phyloP scores from a whole-genome alignment of 1,140 invertebrate genomes.

The Cheumatopsyche charites region DNA sequence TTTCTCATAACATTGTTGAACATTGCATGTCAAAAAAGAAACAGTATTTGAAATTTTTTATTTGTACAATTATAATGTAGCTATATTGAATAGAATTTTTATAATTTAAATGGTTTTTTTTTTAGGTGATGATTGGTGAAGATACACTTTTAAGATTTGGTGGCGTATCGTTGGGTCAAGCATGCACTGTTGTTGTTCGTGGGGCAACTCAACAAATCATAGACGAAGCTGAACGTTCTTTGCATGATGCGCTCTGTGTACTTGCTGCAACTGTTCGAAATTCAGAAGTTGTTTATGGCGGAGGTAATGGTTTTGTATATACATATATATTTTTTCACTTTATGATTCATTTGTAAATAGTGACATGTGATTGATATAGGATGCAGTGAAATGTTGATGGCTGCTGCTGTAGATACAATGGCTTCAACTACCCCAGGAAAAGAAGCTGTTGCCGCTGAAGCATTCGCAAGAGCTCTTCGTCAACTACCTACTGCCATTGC shows the following conservation, averaged over 20 bases:
- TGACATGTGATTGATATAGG: conserved; percentile 54
- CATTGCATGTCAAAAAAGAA: no score
- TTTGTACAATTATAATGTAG: no score
- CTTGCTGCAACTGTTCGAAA: conserved; percentile 94
- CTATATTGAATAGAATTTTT: no score
- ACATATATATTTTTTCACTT: background rate
- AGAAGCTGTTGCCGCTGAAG: conserved; percentile 96
- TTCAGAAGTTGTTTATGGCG: conserved; percentile 89
- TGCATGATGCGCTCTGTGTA: conserved; percentile 98
- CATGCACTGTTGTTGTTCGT: conserved; percentile 95
- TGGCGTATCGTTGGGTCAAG: conserved; percentile 93
- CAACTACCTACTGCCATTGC: conserved; percentile 94
- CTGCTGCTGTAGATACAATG: conserved; percentile 83
- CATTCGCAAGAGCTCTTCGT: conserved; percentile 87
- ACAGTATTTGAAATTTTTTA: no score
- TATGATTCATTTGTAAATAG: background rate
- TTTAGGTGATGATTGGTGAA: conserved; percentile 94
- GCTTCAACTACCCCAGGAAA: conserved; percentile 94
- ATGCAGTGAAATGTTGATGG: conserved; percentile 96
- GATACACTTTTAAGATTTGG: conserved; percentile 95
- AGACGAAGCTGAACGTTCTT: conserved; percentile 96
- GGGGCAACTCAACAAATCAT: conserved; percentile 99
- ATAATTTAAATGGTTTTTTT: conserved; percentile 21
- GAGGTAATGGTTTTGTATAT: conserved; percentile 64
- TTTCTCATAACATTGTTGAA: no score